Evolutionary conservation across 2,113 vertebrate species (phyloP).

Genomic region (Canis aureus): DNA sequence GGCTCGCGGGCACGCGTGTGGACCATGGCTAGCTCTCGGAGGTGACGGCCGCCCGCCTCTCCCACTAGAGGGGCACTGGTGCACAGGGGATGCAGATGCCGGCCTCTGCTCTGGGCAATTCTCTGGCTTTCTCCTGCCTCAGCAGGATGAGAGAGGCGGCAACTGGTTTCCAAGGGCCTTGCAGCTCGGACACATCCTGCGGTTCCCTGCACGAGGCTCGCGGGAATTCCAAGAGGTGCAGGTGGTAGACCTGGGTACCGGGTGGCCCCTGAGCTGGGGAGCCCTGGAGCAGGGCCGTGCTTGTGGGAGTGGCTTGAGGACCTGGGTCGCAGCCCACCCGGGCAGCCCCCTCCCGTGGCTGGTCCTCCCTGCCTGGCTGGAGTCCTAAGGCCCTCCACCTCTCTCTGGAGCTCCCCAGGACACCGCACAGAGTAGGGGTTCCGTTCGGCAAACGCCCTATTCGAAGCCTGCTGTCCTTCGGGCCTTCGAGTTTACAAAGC

Average conservation of each 20-base stretch:
- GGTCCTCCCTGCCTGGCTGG: not conserved
- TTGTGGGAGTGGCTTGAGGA: not conserved
- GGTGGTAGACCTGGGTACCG: not conserved
- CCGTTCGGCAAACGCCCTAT: not conserved
- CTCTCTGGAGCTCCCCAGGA: not conserved
- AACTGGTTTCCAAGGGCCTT: not conserved
- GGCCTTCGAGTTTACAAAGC: not conserved
- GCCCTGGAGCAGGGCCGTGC: accelerated
- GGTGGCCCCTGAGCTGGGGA: not conserved
- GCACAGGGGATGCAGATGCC: not conserved
- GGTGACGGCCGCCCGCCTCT: not conserved
- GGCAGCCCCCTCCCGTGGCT: not conserved
- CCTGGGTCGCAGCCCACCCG: accelerated
- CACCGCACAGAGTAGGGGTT: not conserved
- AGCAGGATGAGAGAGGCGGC: not conserved
- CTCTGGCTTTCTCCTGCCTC: not conserved
- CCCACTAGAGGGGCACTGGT: not conserved
- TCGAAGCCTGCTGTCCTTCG: not conserved
- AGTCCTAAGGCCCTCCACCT: not conserved
- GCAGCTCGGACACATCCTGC: accelerated
- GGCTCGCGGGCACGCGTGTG: accelerated
- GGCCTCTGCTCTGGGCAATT: not conserved
- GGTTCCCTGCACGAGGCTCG: not conserved
- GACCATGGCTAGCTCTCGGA: not conserved
- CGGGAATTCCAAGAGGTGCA: not conserved